phyloP scores from a whole-genome alignment of 2,888 invertebrate species.

The Tenthredo amoena region DNA sequence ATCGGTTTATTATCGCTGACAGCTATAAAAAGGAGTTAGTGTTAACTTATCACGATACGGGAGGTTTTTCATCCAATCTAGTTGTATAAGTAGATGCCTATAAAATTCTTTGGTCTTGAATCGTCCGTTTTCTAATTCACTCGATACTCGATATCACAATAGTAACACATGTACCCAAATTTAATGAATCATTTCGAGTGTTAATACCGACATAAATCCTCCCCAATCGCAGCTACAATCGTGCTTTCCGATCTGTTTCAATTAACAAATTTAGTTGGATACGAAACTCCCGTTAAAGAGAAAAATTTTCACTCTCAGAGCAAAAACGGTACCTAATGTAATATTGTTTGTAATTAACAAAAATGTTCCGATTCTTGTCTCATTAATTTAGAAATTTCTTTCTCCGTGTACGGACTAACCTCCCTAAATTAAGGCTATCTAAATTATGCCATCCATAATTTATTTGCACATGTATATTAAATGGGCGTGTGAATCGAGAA shows the following conservation, averaged over 20 bases:
- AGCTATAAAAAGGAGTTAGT: slow-evolving; percentile 52
- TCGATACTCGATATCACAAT: not conserved
- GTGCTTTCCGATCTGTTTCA: not conserved
- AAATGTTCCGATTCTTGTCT: slow-evolving; percentile 29
- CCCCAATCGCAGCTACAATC: not conserved
- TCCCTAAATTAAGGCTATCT: slow-evolving; percentile 11
- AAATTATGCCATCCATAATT: slow-evolving; percentile 15
- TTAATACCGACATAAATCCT: not conserved
- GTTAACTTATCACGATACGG: slow-evolving; percentile 46
- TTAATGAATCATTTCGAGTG: not conserved
- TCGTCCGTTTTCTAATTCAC: not conserved
- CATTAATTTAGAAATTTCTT: not conserved
- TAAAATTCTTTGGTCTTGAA: slow-evolving; percentile 19
- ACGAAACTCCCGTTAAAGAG: not conserved
- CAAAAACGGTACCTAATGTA: not conserved
- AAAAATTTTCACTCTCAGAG: not conserved
- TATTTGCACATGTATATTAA: slow-evolving; percentile 25
- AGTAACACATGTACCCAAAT: not conserved
- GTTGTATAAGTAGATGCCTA: not conserved
- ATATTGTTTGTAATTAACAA: slow-evolving; percentile 24
- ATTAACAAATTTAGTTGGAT: slow-evolving; percentile 8
- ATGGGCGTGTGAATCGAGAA: slow-evolving; percentile 26
- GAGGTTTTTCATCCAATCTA: not conserved
- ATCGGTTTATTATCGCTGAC: slow-evolving; percentile 51
- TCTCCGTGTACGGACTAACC: not conserved